phyloP scores from a whole-genome alignment of 2,888 invertebrate species.

The Hesperia comma region DNA sequence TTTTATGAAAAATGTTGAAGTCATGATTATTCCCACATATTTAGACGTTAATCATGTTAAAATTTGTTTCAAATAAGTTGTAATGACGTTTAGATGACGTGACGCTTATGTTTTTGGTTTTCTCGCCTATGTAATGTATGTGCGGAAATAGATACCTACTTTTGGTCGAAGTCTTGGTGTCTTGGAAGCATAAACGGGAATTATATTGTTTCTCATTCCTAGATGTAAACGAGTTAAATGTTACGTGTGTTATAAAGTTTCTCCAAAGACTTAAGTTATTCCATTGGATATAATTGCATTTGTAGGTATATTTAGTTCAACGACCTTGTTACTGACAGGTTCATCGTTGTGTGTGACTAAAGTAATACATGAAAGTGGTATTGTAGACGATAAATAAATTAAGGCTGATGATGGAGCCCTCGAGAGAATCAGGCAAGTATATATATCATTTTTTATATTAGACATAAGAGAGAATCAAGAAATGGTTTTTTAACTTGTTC shows the following conservation, averaged over 20 bases:
- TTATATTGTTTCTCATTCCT: not conserved
- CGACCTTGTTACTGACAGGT: slow-evolving; percentile 84
- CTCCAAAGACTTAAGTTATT: slow-evolving; percentile 52
- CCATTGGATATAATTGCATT: slow-evolving; percentile 63
- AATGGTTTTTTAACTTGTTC: slow-evolving; percentile 37
- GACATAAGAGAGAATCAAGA: slow-evolving; percentile 8
- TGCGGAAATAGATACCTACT: slow-evolving; percentile 48
- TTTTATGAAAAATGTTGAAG: too few species aligned
- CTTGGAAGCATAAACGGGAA: slow-evolving; percentile 8
- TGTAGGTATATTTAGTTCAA: slow-evolving; percentile 83
- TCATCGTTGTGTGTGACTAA: slow-evolving; percentile 78
- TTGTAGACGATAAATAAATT: slow-evolving; percentile 64
- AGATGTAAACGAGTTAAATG: slow-evolving; percentile 36
- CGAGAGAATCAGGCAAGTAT: slow-evolving; percentile 78
- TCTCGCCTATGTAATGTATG: slow-evolving; percentile 55
- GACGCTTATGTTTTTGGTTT: slow-evolving; percentile 64
- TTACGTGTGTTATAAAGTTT: slow-evolving; percentile 52
- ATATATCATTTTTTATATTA: slow-evolving; percentile 28
- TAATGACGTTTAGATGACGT: slow-evolving; percentile 59
- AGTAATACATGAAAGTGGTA: slow-evolving; percentile 79
- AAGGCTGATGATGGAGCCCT: slow-evolving; percentile 76
- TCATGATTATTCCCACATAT: not conserved
- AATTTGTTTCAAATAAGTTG: slow-evolving; percentile 11
- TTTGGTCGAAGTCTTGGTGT: slow-evolving; percentile 50
- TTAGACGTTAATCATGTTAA: slow-evolving; percentile 14